Conservation (phyloP, 2,888 invertebrate species). For the Andrena praecox region DNA sequence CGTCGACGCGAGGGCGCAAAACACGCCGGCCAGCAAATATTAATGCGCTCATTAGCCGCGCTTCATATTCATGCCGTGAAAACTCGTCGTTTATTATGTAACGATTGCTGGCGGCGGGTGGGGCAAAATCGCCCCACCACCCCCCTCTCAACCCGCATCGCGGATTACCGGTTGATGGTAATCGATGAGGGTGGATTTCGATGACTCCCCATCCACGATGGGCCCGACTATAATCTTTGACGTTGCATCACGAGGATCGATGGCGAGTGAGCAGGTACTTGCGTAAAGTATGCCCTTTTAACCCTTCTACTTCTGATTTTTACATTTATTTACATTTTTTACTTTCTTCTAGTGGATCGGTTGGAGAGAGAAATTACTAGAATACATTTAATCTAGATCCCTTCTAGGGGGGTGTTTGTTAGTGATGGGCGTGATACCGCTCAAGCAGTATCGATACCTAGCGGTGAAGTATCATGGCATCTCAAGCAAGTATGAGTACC, state of each 20-base stretch:
- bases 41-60: conserved; percentile 78
- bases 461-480: no score
- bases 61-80: conserved; percentile 79
- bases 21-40: conserved; percentile 70
- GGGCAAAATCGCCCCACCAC: conserved; percentile 48
- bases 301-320: no score
- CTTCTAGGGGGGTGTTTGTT: no score
- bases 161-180: conserved; percentile 65
- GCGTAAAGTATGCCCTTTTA: no score
- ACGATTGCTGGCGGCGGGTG: conserved; percentile 50
- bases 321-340: no score
- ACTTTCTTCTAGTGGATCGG: no score
- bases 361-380: not conserved
- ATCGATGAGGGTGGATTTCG: conserved; percentile 41
- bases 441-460: no score
- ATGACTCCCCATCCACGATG: conserved; percentile 1
- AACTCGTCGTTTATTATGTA: conserved; percentile 79
- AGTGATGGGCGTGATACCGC: no score
- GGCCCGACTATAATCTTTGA: not conserved
- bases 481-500: no score
- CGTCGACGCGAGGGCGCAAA: conserved; percentile 42
- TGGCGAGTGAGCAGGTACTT: not conserved
- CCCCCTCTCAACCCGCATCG: conserved; percentile 1
- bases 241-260: not conserved
- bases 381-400: no score